Percentiles rank a stretch among this genome's conserved stretches.
These are phyloP conservation scores for Bombus turneri DNA, from an alignment of 1,140 invertebrate species.

Conservation along the genomic window DNA sequence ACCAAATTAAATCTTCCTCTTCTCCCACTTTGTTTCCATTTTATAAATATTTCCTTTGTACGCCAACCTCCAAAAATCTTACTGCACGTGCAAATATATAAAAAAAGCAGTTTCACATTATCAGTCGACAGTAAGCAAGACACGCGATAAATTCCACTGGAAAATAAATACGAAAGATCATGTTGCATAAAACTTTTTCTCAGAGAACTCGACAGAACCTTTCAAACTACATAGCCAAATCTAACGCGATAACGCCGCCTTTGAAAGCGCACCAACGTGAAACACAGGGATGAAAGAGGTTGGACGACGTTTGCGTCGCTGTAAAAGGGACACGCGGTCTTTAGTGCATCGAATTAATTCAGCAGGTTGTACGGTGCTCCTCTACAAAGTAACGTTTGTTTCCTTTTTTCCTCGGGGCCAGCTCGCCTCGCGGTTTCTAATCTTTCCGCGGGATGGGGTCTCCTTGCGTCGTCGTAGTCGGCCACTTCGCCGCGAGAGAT, in stretches of 20 bases:
- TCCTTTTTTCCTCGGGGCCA: background rate
- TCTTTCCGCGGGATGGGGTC: background rate
- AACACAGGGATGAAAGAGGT: background rate
- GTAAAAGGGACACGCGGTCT: background rate
- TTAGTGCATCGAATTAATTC: conserved; percentile 41
- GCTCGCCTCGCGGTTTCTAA: background rate
- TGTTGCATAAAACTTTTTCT: no score
- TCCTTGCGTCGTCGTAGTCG: no score
- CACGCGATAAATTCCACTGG: no score
- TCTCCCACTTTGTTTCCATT: no score
- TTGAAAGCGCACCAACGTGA: background rate
- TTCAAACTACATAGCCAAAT: no score
- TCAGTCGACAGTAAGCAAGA: no score
- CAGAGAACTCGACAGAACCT: background rate
- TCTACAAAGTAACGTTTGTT: conserved; percentile 13
- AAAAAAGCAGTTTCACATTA: no score
- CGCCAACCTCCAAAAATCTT: no score
- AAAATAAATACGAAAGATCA: no score
- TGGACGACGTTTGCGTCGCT: background rate
- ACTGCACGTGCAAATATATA: no score
- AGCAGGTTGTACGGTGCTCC: background rate
- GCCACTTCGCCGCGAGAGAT: background rate
- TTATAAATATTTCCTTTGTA: no score
- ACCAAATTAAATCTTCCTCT: no score
- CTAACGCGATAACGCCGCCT: background rate